phyloP scores from a whole-genome alignment of 1,140 invertebrate genomes.

The Dendroctonus ponderosae region DNA sequence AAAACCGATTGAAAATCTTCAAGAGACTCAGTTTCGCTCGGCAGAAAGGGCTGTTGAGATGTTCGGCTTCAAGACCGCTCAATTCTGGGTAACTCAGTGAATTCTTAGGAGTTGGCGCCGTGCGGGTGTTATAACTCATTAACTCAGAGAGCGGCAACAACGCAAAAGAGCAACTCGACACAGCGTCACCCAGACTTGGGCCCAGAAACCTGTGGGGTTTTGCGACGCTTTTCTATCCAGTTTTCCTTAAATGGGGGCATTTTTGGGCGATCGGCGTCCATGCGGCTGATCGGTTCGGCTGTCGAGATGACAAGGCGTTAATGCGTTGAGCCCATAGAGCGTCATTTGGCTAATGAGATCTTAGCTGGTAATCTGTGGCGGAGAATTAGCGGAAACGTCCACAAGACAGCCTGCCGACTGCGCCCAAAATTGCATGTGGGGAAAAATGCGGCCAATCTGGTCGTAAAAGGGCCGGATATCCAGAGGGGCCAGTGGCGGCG shows the following conservation, averaged over 20 bases:
- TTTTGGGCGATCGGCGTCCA: conserved; percentile 3
- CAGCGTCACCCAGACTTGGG: not conserved
- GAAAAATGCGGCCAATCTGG: no score
- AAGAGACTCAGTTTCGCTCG: no score
- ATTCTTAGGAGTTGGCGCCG: no score
- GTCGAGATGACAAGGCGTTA: conserved; percentile 36
- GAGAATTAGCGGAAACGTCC: conserved; percentile 26
- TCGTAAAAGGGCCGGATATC: no score
- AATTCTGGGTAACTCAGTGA: no score
- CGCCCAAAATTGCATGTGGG: no score
- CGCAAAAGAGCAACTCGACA: not conserved
- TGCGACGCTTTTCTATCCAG: not conserved
- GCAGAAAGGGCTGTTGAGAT: no score
- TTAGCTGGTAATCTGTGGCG: conserved; percentile 39
- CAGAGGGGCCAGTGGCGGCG: no score
- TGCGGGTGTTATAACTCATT: no score
- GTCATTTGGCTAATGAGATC: conserved; percentile 47
- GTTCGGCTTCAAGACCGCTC: not conserved
- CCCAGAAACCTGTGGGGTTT: not conserved
- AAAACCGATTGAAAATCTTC: no score
- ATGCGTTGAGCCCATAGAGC: conserved; percentile 43
- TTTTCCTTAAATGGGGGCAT: not conserved
- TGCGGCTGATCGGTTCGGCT: conserved; percentile 19
- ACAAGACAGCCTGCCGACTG: no score
- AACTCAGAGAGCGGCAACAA: not conserved